A percentile compares a stretch with the other conserved stretches of the same genome.
phyloP scores from a whole-genome alignment of 2,797 vertebrate species.

The Anabacerthia variegaticeps region DNA sequence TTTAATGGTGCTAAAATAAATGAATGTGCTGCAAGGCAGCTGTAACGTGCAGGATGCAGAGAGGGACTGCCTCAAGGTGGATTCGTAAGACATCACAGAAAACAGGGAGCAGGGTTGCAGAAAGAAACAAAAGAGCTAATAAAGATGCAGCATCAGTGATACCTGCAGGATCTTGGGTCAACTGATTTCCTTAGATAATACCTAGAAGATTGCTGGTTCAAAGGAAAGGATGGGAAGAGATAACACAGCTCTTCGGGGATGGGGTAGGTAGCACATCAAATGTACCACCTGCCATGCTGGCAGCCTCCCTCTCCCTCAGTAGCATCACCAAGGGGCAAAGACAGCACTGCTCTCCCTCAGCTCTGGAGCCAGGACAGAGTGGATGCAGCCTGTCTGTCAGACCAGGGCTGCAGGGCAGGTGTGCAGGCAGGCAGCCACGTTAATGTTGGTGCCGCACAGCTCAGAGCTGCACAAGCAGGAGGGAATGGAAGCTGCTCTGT shows the following conservation, averaged over 20 bases:
- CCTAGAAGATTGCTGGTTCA: not conserved
- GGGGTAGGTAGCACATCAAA: not conserved
- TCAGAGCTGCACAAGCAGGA: not conserved
- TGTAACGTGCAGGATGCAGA: not conserved
- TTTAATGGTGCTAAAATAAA: conserved; percentile 45
- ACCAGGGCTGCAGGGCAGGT: rapidly evolving
- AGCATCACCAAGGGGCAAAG: not conserved
- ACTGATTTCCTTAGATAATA: conserved; percentile 15
- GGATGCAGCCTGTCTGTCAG: not conserved
- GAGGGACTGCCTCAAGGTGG: conserved; percentile 32
- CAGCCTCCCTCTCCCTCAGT: not conserved
- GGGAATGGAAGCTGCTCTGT: not conserved
- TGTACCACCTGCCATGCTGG: not conserved
- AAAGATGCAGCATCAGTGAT: conserved; percentile 15
- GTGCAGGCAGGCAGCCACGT: rapidly evolving
- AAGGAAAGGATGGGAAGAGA: not conserved
- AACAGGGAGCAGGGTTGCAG: not conserved
- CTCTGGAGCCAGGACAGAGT: not conserved
- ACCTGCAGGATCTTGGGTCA: conserved; percentile 10
- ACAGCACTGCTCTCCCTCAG: not conserved
- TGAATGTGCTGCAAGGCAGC: conserved; percentile 40
- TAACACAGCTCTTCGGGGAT: not conserved
- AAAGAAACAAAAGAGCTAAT: conserved; percentile 2
- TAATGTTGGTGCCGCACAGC: not conserved
- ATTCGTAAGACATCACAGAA: conserved; percentile 42